These are phyloP conservation scores for Allolobophora icterica DNA, from an alignment of 2,888 invertebrate genomes.

Conservation along the genomic window DNA sequence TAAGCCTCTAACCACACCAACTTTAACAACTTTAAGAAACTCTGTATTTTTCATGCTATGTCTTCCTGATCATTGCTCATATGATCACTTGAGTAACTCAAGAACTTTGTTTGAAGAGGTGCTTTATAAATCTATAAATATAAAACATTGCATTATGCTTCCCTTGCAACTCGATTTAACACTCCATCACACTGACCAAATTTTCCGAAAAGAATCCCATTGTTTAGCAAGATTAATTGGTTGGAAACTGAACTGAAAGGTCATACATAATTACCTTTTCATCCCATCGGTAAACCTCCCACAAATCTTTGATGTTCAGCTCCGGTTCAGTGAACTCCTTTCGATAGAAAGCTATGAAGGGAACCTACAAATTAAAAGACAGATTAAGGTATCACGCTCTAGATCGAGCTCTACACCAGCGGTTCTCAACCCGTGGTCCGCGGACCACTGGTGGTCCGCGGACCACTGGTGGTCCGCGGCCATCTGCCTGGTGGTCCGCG, in stretches of 20 bases:
- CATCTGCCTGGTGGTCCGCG: too few species aligned
- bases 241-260: background rate
- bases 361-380: conserved; percentile 71
- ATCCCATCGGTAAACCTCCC: conserved; percentile 96
- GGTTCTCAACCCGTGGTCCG: too few species aligned
- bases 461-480: too few species aligned
- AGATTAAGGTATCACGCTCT: background rate
- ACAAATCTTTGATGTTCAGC: conserved; percentile 89
- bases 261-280: conserved; percentile 72
- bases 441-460: too few species aligned
- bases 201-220: background rate
- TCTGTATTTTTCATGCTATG: background rate
- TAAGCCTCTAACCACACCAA: background rate
- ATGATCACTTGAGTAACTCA: background rate
- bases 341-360: conserved; percentile 96
- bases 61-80: background rate
- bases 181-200: background rate
- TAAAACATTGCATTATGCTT: too few species aligned
- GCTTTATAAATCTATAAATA: too few species aligned
- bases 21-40: too few species aligned
- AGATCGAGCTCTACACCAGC: too few species aligned
- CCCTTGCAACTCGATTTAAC: background rate
- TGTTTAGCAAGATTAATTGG: too few species aligned
- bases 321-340: conserved; percentile 97
- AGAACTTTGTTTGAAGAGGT: background rate